phyloP scores from a whole-genome alignment of 2,888 invertebrate genomes.

The Pyrrhosoma nymphula region DNA sequence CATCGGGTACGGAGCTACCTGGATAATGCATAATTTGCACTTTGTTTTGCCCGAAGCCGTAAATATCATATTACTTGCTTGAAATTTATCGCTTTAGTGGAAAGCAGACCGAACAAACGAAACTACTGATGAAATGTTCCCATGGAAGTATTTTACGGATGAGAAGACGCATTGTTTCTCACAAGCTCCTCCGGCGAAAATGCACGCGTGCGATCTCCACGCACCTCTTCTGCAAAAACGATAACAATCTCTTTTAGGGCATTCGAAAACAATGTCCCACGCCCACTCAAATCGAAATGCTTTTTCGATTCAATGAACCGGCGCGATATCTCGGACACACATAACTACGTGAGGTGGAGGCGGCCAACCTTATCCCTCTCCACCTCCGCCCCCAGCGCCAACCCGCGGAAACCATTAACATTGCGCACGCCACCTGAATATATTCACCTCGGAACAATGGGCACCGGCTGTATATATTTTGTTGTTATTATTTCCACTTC shows the following conservation, averaged over 20 bases:
- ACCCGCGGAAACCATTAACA: slow-evolving; percentile 3
- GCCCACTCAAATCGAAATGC: background rate
- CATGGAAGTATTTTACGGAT: background rate
- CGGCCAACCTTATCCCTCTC: background rate
- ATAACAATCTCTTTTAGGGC: background rate
- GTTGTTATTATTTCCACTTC: background rate
- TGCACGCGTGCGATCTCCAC: background rate
- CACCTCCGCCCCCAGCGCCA: background rate
- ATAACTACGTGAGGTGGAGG: background rate
- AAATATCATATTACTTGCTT: too few relatives aligned
- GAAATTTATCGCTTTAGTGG: background rate
- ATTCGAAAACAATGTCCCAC: background rate
- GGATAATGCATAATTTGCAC: too few relatives aligned
- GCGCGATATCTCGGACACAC: background rate
- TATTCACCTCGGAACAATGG: background rate
- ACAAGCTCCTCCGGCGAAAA: background rate
- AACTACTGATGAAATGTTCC: background rate
- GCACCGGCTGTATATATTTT: background rate
- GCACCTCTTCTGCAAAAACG: background rate
- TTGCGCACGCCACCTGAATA: slow-evolving; percentile 1
- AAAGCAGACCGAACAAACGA: background rate
- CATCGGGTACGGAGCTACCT: too few relatives aligned
- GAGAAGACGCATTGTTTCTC: background rate
- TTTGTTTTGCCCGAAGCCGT: too few relatives aligned
- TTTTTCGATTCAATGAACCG: slow-evolving; percentile 21